These are phyloP conservation scores for Montipora cactus DNA, from an alignment of 64 coral and sea anemone species.

Conservation along the genomic window DNA sequence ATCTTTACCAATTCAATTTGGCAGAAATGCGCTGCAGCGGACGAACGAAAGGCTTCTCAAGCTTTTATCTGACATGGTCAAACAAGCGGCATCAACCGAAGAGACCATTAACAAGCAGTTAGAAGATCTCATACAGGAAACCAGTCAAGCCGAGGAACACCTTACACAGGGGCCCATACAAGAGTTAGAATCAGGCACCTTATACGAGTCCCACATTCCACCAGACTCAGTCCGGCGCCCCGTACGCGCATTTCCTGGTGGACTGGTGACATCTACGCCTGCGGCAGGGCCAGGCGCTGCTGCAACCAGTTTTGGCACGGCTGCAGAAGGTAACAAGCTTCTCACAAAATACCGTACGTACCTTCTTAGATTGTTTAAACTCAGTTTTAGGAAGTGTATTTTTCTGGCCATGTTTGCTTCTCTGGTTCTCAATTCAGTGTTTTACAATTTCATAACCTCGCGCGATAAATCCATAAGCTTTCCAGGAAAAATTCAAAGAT, in stretches of 20 bases:
- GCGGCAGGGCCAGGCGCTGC: constrained; percentile 56
- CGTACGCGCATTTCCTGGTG: constrained; percentile 45
- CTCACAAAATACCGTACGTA: background rate
- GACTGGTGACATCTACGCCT: constrained; percentile 78
- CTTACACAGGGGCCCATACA: constrained; percentile 50
- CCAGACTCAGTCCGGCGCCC: constrained; percentile 46
- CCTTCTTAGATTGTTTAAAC: too few species aligned
- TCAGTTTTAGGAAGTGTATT: too few species aligned
- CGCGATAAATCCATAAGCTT: too few species aligned
- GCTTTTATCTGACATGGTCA: constrained; percentile 82
- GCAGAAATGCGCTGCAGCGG: constrained; percentile 70
- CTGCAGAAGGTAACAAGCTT: background rate
- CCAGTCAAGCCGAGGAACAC: constrained; percentile 82
- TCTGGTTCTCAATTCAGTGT: too few species aligned
- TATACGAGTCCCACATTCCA: constrained; percentile 53
- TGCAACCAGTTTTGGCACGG: background rate
- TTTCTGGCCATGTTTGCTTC: too few species aligned
- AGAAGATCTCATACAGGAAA: constrained; percentile 89
- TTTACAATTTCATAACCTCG: too few species aligned
- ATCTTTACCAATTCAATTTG: background rate
- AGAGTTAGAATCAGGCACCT: constrained; percentile 59
- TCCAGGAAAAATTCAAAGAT: too few species aligned
- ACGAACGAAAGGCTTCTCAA: constrained; percentile 78
- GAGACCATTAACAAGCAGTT: constrained; percentile 90
- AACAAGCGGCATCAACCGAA: constrained; percentile 79